A percentile compares a stretch with the other conserved stretches of the same genome.
phyloP scores from a whole-genome alignment of 2,797 vertebrate species.

The Enteromius thamalakanensis region DNA sequence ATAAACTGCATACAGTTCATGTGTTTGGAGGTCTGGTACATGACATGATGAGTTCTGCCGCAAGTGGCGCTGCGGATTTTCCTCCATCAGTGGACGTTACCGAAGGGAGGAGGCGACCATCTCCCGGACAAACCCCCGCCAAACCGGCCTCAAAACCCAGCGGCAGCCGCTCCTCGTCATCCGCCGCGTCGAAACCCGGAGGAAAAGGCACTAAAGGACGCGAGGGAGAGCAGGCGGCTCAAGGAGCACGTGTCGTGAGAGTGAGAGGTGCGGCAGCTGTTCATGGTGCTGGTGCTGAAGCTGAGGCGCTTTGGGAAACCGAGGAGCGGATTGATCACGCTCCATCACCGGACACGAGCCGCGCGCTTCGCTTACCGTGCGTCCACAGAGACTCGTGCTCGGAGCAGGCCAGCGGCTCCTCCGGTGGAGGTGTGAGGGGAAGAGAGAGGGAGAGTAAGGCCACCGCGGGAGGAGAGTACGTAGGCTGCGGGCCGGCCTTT shows the following conservation, averaged over 20 bases:
- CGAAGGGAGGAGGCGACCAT: slow-evolving; percentile 75
- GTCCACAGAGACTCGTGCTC: slow-evolving; percentile 30
- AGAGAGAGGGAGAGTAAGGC: slow-evolving; percentile 51
- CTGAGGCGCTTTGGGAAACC: slow-evolving; percentile 67
- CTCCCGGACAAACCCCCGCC: slow-evolving; percentile 69
- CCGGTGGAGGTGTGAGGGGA: slow-evolving; percentile 58
- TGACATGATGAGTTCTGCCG: slow-evolving; percentile 62
- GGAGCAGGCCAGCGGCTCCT: neutral
- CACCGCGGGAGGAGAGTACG: slow-evolving; percentile 56
- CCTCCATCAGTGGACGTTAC: slow-evolving; percentile 57
- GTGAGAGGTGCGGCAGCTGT: slow-evolving; percentile 77
- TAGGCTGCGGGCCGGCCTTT: slow-evolving; percentile 67
- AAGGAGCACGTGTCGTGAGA: slow-evolving; percentile 67
- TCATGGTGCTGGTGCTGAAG: slow-evolving; percentile 93
- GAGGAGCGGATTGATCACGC: slow-evolving; percentile 59
- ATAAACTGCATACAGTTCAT: neutral
- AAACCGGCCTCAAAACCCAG: slow-evolving; percentile 60
- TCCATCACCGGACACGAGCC: slow-evolving; percentile 63
- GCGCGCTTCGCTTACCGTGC: slow-evolving; percentile 55
- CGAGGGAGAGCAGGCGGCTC: slow-evolving; percentile 49
- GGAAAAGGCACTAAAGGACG: slow-evolving; percentile 37
- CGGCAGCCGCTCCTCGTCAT: slow-evolving; percentile 44
- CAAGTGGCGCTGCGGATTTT: slow-evolving; percentile 71
- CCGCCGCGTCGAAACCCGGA: slow-evolving; percentile 14
- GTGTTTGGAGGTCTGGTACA: slow-evolving; percentile 27